A percentile compares a stretch with the other conserved stretches of the same genome.
These are phyloP conservation scores for Platerodrilus igneus DNA, from an alignment of 2,888 invertebrate species.

Conservation along the genomic window DNA sequence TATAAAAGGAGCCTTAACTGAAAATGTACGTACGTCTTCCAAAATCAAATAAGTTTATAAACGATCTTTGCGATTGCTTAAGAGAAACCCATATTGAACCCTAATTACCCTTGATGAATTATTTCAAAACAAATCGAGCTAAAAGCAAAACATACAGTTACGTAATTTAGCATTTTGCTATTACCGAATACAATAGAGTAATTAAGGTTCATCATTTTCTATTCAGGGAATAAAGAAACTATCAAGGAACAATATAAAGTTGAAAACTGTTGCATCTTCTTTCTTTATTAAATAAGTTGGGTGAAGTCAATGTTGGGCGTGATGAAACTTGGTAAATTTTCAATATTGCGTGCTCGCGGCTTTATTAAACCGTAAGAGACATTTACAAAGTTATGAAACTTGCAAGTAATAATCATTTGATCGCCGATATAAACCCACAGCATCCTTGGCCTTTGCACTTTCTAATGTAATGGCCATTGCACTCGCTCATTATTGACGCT, in stretches of 20 bases:
- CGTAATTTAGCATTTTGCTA: no score
- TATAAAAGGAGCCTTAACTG: no score
- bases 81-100: no score
- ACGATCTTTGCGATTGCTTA: no score
- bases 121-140: no score
- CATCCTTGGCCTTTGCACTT: constrained; percentile 41
- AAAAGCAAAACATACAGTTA: no score
- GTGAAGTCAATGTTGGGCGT: constrained; percentile 24
- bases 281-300: constrained; percentile 21
- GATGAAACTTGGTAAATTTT: constrained; percentile 28
- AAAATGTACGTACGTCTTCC: no score
- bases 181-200: no score
- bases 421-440: constrained; percentile 20
- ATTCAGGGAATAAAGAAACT: no score
- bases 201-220: no score
- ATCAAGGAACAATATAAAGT: constrained; percentile 17
- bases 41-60: no score
- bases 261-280: constrained; percentile 22
- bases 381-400: constrained; percentile 27
- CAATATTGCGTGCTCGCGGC: constrained; percentile 23
- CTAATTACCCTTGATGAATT: no score
- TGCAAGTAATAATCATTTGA: constrained; percentile 18
- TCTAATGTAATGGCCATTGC: constrained; percentile 40
- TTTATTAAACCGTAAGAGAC: constrained; percentile 22
- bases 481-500: constrained; percentile 28